Base-by-base conservation (phyloP, 2,888 invertebrate genomes). In the Ennomos erosarius region DNA sequence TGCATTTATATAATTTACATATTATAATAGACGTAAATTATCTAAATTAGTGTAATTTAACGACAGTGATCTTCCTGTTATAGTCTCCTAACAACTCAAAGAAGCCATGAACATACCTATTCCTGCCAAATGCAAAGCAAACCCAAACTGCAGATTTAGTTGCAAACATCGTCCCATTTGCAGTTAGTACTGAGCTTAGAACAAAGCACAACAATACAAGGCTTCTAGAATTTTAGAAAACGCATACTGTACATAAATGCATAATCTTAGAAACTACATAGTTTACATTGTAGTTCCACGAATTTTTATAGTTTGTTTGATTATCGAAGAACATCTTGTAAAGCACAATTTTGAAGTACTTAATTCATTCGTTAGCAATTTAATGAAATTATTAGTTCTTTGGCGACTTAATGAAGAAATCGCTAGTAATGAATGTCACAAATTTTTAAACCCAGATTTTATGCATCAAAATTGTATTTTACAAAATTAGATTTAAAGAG, bases 261-360 rank as follows among this genome's bases (percentile, higher is more conserved):
- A 50, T 46, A 26, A 55, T 62, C 51, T 36, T 36, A 35, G 45
- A 64, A 63, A 64, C 64, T 68, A 68, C 62, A 65, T 46, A 58
- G 49, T 36, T 42, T 47, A 59, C 59, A 51, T 37, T 65, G 65
- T 63, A 65, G 65, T 65, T 50, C 13, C 40, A 44, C 2, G 9
- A 36, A 38, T 59, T 46, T 42, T 48, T 36, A 40, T 56, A 35
- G 47, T 52, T 55, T 34, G 50, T 48, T 38, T 45, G 54, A 45
- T 35, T 42, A 8, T 16, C 10, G 13, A 40, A 43, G 26, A 57
- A 35, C n/a, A 13, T 9, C 26, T 34, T 50, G 26, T 49, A 43
- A 65, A 63, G 55, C 44, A 56, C 65, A 65, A 59, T 59, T 42
- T 67, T 60, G 50, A 46, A 40, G 10, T 12, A 36, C 5, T 26